Conservation (phyloP, 2,797 vertebrate genomes). For the Falco biarmicus region DNA sequence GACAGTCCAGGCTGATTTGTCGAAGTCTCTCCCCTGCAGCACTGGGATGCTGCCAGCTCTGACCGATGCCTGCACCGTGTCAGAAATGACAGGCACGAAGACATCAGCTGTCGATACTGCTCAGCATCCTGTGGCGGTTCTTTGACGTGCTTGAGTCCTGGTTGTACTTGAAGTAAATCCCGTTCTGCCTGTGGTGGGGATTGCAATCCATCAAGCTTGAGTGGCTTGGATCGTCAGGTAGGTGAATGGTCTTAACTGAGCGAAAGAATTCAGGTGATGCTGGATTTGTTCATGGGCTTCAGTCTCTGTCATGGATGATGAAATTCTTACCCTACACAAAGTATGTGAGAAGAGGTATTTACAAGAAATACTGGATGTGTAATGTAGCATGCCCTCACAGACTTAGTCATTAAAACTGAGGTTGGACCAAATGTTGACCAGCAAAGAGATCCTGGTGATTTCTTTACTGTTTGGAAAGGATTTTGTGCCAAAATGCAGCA, state of each 20-base stretch:
- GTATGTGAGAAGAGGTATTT: neutral
- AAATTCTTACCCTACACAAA: neutral
- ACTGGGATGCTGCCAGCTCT: neutral
- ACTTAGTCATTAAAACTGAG: neutral
- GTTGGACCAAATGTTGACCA: neutral
- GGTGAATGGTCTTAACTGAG: neutral
- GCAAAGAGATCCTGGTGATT: neutral
- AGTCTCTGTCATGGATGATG: rapidly evolving
- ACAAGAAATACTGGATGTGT: rapidly evolving
- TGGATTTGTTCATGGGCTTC: rapidly evolving
- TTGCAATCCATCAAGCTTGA: neutral
- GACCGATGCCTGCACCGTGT: neutral
- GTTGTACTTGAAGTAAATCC: neutral
- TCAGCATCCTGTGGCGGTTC: neutral
- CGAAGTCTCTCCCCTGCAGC: neutral
- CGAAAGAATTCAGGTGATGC: rapidly evolving
- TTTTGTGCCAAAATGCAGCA: neutral
- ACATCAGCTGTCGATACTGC: neutral
- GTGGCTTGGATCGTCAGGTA: neutral
- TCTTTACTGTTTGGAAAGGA: neutral
- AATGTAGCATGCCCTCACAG: neutral
- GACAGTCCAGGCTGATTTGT: neutral
- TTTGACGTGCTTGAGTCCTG: neutral
- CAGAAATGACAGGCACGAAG: neutral
- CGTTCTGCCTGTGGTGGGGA: neutral